Base-by-base conservation (phyloP, 2,888 invertebrate species). In the Mythimna lalbum region DNA sequence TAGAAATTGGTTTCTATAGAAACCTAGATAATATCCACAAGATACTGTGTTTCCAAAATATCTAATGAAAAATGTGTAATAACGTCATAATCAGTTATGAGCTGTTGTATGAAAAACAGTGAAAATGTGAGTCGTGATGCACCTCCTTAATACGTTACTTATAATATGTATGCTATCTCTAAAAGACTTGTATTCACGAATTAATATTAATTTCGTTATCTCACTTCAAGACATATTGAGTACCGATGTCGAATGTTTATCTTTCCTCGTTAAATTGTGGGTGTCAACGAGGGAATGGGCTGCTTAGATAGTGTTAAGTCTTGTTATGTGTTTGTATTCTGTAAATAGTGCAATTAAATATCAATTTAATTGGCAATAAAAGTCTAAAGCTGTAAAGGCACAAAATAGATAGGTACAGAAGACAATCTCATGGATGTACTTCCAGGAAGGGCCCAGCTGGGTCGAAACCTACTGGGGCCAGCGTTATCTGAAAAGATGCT, bases 121-220 rank as follows among this genome's bases (percentile, higher is more conserved):
- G n/a, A n/a, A n/a, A n/a, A n/a, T n/a, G n/a, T n/a, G n/a, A n/a
- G n/a, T n/a, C n/a, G n/a, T n/a, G n/a, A n/a, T n/a, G n/a, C n/a
- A n/a, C n/a, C n/a, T 60, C 27, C 7, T 33, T 49, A 21, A 12
- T 9, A 57, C 5, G 7, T 53, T 23, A 17, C 50, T n/a, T 10
- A 50, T 50, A 50, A 21, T 14, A n/a, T 21, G 39, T 33, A 17
- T n/a, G 14, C 33, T 63, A 73, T 78, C 63, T 55, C 21, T 19
- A 4, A n/a, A 19, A 61, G 49, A 62, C 52, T 12, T 31, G 21
- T 66, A 21, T 27, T 9, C 4, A 36, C 36, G 43, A 66, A 74
- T 65, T 79, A 36, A 75, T 76, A 43, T 59, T 66, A 62, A 75
- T 80, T 66, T 74, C 33, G 62, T 65, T 74, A 76, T 79, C 80